A percentile compares a stretch with the other conserved stretches of the same genome.
Conservation (phyloP, 2,888 invertebrate genomes). For the Epirrita christyi region DNA sequence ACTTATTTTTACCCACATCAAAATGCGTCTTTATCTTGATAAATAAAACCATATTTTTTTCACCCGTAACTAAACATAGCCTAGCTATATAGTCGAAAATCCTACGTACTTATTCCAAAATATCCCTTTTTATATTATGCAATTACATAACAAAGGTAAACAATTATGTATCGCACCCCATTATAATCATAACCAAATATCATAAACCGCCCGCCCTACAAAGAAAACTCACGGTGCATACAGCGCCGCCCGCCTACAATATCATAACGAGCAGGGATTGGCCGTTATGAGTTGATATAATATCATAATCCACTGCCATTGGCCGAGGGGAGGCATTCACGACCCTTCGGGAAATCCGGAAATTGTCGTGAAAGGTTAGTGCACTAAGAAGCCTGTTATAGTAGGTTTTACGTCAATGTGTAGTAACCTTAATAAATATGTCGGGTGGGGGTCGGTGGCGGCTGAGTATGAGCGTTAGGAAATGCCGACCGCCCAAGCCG, state of each 20-base stretch:
- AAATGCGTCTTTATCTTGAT: neutral
- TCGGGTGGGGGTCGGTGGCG: constrained; percentile 60
- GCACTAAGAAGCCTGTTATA: constrained; percentile 49
- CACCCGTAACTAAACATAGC: no score
- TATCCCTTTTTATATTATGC: no score
- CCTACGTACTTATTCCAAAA: no score
- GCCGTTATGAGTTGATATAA: constrained; percentile 85
- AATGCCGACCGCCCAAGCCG: constrained; percentile 76
- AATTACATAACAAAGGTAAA: constrained; percentile 46
- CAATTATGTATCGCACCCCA: constrained; percentile 54
- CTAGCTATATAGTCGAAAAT: no score
- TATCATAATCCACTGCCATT: constrained; percentile 86
- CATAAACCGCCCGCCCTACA: constrained; percentile 80
- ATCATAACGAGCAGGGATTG: constrained; percentile 84
- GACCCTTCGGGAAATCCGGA: constrained; percentile 53
- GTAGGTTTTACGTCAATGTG: constrained; percentile 69
- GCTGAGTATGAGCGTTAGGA: constrained; percentile 80
- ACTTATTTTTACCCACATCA: constrained; percentile 5
- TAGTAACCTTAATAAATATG: constrained; percentile 77
- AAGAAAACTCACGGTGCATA: constrained; percentile 66
- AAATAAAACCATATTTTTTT: neutral
- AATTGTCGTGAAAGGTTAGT: constrained; percentile 66
- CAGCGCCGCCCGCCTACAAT: constrained; percentile 79
- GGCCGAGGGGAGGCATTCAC: constrained; percentile 70
- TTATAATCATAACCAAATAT: constrained; percentile 81